phyloP scores from a whole-genome alignment of 2,888 invertebrate genomes.

The Deilephila elpenor region DNA sequence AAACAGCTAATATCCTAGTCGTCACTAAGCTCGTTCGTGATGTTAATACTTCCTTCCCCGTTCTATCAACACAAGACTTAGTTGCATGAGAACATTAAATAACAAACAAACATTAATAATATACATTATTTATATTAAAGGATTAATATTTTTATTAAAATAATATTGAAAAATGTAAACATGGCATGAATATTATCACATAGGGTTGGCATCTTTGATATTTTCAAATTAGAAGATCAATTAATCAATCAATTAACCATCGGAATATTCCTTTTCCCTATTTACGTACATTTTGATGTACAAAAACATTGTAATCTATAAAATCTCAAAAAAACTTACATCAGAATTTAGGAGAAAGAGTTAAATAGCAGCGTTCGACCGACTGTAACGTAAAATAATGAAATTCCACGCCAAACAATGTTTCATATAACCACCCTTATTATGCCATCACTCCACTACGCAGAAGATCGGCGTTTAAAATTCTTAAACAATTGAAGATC shows the following conservation, averaged over 20 bases:
- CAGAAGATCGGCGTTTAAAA: constrained; percentile 3
- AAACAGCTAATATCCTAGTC: constrained; percentile 24
- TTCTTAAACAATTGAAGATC: constrained; percentile 25
- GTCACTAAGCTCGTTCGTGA: constrained; percentile 9
- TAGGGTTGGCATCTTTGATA: too few species aligned
- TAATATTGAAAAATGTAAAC: neutral
- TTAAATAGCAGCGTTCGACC: constrained; percentile 11
- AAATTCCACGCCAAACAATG: constrained; percentile 20
- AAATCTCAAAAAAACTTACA: neutral
- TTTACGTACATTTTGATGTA: neutral
- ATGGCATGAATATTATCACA: too few species aligned
- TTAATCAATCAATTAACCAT: too few species aligned
- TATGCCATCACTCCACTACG: constrained; percentile 15
- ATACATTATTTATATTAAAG: neutral
- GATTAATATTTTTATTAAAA: neutral
- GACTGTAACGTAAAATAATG: constrained; percentile 18
- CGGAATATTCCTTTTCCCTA: neutral
- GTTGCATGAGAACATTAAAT: neutral
- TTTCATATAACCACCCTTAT: constrained; percentile 12
- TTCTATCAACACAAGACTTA: neutral
- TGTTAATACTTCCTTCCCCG: constrained; percentile 12
- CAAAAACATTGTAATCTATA: neutral
- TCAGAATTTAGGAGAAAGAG: neutral
- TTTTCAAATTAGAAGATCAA: too few species aligned
- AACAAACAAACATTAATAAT: neutral